Conservation (phyloP, 2,888 invertebrate species). For the Malachius bipustulatus region DNA sequence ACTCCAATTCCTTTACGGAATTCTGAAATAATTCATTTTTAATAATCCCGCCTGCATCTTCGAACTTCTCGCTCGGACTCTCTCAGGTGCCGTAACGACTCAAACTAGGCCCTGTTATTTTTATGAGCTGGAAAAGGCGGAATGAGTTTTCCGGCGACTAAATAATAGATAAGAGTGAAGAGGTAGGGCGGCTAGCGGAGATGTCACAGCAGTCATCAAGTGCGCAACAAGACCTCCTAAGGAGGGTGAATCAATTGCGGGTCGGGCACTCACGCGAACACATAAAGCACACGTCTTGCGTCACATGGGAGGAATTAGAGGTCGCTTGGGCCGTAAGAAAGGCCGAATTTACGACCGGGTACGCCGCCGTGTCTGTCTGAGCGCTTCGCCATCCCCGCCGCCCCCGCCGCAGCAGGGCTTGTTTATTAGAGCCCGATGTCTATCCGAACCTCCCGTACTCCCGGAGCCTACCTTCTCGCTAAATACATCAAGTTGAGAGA, state of each 20-base stretch:
- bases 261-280: constrained; percentile 35
- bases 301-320: constrained; percentile 38
- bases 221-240: no score
- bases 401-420: constrained; percentile 21
- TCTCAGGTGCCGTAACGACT: no score
- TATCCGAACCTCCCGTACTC: constrained; percentile 19
- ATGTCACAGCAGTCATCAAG: no score
- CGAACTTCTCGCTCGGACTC: no score
- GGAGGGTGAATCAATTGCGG: constrained; percentile 33
- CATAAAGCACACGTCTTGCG: constrained; percentile 37
- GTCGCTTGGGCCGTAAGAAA: constrained; percentile 35
- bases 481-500: constrained; percentile 21
- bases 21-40: no score
- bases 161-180: no score
- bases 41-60: no score
- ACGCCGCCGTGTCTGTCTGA: constrained; percentile 31
- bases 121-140: no score
- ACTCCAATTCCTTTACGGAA: no score
- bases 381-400: constrained; percentile 28
- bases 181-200: no score
- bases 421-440: constrained; percentile 24
- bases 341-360: constrained; percentile 35
- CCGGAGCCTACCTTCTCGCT: constrained; percentile 19
- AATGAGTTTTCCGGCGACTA: no score
- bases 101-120: no score